Percentiles rank a stretch among this genome's conserved stretches.
Evolutionary conservation across 1,140 invertebrate genomes (phyloP).

Genomic region (Megathymus violae): DNA sequence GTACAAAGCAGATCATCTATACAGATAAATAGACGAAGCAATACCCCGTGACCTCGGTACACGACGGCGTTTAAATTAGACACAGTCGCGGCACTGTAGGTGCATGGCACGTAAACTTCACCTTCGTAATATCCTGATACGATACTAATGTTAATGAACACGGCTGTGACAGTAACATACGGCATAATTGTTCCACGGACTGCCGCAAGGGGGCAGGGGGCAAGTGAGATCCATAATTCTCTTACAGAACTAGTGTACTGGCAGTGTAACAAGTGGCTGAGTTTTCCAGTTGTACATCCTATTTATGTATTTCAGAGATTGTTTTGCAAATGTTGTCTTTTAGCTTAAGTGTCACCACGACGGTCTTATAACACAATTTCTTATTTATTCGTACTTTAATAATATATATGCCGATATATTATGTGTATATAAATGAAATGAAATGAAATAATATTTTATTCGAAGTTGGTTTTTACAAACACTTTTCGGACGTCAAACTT

Average conservation of each 20-base stretch:
- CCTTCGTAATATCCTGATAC: slow-evolving; percentile 42
- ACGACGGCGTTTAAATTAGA: slow-evolving; percentile 41
- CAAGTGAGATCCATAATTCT: slow-evolving; percentile 71
- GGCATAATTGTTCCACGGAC: slow-evolving; percentile 71
- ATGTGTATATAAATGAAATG: no score
- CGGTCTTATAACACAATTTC: no score
- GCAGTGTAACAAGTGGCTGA: slow-evolving; percentile 3
- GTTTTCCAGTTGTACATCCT: no score
- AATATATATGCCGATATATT: no score
- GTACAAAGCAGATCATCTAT: neutral
- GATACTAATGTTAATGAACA: slow-evolving; percentile 62
- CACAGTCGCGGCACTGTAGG: slow-evolving; percentile 38
- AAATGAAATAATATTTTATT: no score
- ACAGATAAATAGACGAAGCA: neutral
- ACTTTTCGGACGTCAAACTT: no score
- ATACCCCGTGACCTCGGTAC: slow-evolving; percentile 24
- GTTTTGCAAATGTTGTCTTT: no score
- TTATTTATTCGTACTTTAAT: no score
- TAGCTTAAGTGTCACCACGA: no score
- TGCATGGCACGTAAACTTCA: slow-evolving; percentile 32
- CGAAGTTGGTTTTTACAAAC: no score
- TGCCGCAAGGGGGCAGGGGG: slow-evolving; percentile 67
- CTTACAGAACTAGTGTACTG: slow-evolving; percentile 10
- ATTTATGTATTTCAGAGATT: no score
- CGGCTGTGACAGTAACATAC: slow-evolving; percentile 55